Evolutionary conservation across 30 jellyfish, hydroid and myxozoan species (phyloP), one percentile per base, ranked within the genome.

Genomic region (Chironex yamaguchii): DNA sequence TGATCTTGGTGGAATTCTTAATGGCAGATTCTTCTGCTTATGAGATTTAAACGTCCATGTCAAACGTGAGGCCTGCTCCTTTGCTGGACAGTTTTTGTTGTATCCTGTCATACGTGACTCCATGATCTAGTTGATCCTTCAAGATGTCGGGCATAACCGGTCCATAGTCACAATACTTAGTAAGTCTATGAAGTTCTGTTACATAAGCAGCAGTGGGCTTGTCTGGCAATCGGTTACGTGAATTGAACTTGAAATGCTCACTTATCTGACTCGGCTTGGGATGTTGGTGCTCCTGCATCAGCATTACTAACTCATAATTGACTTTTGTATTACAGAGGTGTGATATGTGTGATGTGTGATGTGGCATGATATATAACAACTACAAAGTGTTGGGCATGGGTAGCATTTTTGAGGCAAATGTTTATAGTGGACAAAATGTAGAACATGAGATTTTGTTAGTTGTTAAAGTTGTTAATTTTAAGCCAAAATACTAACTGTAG

Each of bases 201-300:
- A 77, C n/a, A 54, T 24, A 77, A 24, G 26, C 84, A 21, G 76
- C 27, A 21, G 62, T 67, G 27, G 87, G 24, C 82, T 77, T 86
- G 24, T 62, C 84, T 21, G 32, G 77, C 36, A 1, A 29, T 30
- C 91, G 80, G 23, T 65, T 34, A 17, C 80, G 34, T 30, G 91
- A 62, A 80, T 80, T 4, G 29, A 80, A 80, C 75, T 65, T 80
- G 31, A 35, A 62, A 21, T 78, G 29, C 67, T 80, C 91, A 3
- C 62, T 78, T 1, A 80, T 80, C 29, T 51, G 87, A 49, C 67
- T 80, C 26, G 91, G 91, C 25, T 1, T 67, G 9, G 91, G 91
- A 24, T 35, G 53, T 62, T 80, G 36, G 53, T 80, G 91, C 26
- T 33, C 30, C 4, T 53, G 79, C 87, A 74, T 74, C 84, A 74